Conservation (phyloP, 2,113 vertebrate species). For the Spilogale gracilis region DNA sequence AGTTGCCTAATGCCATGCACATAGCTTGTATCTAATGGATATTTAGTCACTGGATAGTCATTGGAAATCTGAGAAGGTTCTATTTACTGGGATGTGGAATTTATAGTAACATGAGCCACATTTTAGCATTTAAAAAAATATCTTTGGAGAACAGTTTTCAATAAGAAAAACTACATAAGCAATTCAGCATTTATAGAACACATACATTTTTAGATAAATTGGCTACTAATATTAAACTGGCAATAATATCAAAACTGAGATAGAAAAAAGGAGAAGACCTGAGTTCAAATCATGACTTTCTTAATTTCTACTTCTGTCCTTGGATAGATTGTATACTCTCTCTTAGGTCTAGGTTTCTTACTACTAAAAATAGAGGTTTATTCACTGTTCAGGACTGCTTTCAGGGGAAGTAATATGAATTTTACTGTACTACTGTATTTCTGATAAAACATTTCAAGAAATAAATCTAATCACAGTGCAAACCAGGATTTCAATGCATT, state of each 20-base stretch:
- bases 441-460: conserved; percentile 48
- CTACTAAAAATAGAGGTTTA: neutral
- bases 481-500: conserved; percentile 3
- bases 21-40: neutral
- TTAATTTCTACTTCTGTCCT: neutral
- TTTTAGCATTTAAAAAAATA: neutral
- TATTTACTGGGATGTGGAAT: neutral
- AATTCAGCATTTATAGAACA: conserved; percentile 23
- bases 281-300: neutral
- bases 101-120: neutral
- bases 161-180: neutral
- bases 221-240: neutral
- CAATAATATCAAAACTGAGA: neutral
- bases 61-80: neutral
- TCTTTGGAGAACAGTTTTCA: neutral
- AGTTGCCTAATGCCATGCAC: neutral
- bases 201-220: conserved; percentile 7
- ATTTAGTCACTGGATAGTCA: neutral
- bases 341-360: neutral
- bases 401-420: neutral
- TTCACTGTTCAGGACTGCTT: neutral
- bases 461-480: conserved; percentile 16
- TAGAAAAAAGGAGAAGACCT: neutral
- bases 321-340: neutral
- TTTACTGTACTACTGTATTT: neutral